These are phyloP conservation scores for Virgularia gustaviana DNA, from an alignment of 92 coral and sea anemone species.

Conservation along the genomic window DNA sequence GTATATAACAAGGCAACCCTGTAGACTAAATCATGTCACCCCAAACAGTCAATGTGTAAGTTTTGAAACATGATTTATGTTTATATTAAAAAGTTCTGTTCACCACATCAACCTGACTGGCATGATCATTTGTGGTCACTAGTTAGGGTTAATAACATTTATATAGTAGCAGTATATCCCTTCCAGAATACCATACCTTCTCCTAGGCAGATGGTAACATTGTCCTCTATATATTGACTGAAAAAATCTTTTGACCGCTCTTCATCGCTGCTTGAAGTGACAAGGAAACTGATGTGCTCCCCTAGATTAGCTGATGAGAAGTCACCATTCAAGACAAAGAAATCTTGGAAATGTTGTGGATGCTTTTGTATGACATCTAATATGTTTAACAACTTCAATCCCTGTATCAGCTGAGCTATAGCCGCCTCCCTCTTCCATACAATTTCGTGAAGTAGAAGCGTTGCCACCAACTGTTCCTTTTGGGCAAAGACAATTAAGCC, in stretches of 20 bases:
- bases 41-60: too few species aligned
- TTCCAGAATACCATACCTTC: too few species aligned
- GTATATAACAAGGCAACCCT: too few species aligned
- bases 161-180: too few species aligned
- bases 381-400: neutral
- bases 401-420: neutral
- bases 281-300: neutral
- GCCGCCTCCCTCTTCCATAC: slow-evolving; percentile 10
- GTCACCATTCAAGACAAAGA: neutral
- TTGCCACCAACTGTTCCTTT: slow-evolving; percentile 1
- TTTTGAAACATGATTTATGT: too few species aligned
- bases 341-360: neutral
- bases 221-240: neutral
- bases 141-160: too few species aligned
- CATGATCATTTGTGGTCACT: too few species aligned
- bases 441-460: slow-evolving; percentile 2
- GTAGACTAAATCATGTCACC: too few species aligned
- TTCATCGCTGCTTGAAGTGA: neutral
- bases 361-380: neutral
- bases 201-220: neutral
- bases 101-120: too few species aligned
- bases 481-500: neutral
- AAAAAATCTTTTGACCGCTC: slow-evolving; percentile 2
- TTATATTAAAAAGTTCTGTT: too few species aligned
- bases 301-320: neutral